Conservation (phyloP, 2,888 invertebrate species). For the Meteorus cinctellus region DNA sequence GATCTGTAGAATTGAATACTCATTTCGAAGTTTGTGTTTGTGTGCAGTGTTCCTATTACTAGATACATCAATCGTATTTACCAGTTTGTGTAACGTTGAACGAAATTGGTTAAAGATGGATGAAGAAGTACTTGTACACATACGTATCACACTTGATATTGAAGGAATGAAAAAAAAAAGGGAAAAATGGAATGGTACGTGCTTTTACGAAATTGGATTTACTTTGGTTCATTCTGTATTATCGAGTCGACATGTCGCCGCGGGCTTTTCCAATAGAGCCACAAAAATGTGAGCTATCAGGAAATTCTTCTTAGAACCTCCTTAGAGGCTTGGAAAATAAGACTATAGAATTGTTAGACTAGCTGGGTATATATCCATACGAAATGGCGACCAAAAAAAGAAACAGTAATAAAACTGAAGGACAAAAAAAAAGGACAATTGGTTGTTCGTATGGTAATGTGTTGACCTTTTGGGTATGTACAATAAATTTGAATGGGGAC, state of each 20-base stretch:
- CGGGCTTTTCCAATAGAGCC: conserved; percentile 1
- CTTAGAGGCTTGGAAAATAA: background rate
- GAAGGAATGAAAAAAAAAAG: background rate
- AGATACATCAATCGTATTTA: conserved; percentile 12
- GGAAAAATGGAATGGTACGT: background rate
- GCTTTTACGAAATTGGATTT: conserved; percentile 33
- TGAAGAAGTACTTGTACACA: background rate
- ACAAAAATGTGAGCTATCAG: background rate
- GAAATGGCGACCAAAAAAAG: background rate
- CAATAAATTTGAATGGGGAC: background rate
- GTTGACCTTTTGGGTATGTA: background rate
- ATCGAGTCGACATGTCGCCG: conserved; percentile 26
- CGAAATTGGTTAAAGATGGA: conserved; percentile 14
- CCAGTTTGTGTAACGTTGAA: background rate
- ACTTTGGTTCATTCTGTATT: conserved; percentile 15
- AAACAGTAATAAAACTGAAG: background rate
- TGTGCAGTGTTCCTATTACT: background rate
- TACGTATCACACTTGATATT: background rate
- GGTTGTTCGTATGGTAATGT: background rate
- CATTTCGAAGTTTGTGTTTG: background rate
- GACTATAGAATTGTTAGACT: background rate
- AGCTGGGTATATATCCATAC: background rate
- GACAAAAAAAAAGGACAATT: background rate
- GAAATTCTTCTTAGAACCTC: background rate
- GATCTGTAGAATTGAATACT: conserved; percentile 2